Conservation (phyloP, 1,140 invertebrate species). For the Drosophila bocki region DNA sequence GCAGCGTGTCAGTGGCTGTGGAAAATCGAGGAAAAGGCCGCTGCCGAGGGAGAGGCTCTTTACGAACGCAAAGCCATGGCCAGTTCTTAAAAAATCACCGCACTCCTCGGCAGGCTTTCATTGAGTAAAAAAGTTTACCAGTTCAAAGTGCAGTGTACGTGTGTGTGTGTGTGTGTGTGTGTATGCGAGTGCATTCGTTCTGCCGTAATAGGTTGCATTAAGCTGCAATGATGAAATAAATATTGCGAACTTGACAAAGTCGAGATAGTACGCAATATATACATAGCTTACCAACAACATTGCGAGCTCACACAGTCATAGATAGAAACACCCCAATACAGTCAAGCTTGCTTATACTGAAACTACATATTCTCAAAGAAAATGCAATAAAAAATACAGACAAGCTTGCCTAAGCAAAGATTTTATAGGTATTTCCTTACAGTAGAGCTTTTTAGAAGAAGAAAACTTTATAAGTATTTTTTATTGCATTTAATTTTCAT, state of each 20-base stretch:
- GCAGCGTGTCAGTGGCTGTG: conserved; percentile 31
- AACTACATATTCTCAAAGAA: not conserved
- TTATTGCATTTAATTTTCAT: not conserved
- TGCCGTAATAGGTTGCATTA: conserved; percentile 32
- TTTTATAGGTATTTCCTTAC: not conserved
- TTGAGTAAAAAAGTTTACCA: conserved; percentile 3
- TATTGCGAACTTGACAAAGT: conserved; percentile 10
- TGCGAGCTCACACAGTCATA: conserved; percentile 2
- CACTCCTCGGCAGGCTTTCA: conserved; percentile 39
- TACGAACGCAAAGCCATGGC: conserved; percentile 27
- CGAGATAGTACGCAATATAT: conserved; percentile 9
- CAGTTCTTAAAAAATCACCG: conserved; percentile 45
- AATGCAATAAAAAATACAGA: not conserved
- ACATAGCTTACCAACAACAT: conserved; percentile 5
- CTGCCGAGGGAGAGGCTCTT: conserved; percentile 26
- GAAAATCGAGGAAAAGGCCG: conserved; percentile 32
- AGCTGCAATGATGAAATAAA: conserved; percentile 25
- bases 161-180: conserved; percentile 12
- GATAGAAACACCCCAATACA: conserved; percentile 5
- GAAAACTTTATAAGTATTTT: not conserved
- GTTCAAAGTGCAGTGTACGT: conserved; percentile 55
- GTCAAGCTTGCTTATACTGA: not conserved
- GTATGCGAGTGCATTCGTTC: not conserved
- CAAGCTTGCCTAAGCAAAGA: not conserved
- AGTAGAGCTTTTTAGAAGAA: too few species aligned